phyloP scores from a whole-genome alignment of 2,797 vertebrate genomes.

The Pantherophis alleghaniensis region DNA sequence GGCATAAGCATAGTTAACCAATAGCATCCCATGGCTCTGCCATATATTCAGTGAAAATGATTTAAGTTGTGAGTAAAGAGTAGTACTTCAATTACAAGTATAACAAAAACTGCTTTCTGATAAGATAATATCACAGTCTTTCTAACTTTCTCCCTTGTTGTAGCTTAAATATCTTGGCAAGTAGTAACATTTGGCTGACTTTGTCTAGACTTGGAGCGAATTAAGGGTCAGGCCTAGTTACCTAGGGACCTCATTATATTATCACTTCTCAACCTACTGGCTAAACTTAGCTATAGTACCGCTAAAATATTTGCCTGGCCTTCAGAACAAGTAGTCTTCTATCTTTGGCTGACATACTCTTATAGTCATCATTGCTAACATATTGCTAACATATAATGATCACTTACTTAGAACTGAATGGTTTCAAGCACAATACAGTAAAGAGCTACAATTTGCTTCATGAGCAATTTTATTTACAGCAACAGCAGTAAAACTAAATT shows the following conservation, averaged over 20 bases:
- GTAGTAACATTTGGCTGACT: background rate
- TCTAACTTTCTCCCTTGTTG: background rate
- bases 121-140: background rate
- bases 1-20: background rate
- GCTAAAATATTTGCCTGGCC: conserved; percentile 51
- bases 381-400: conserved; percentile 59
- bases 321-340: conserved; percentile 65
- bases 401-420: conserved; percentile 62
- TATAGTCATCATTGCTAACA: conserved; percentile 26
- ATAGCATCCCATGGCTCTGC: background rate
- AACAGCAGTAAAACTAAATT: conserved; percentile 61
- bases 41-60: background rate
- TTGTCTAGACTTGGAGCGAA: background rate
- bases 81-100: background rate
- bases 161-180: background rate
- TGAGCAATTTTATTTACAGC: conserved; percentile 69
- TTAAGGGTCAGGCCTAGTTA: background rate
- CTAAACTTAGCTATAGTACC: background rate
- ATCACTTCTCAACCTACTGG: background rate
- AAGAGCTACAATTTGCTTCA: conserved; percentile 65
- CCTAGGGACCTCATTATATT: conserved; percentile 37
- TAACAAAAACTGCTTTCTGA: background rate
- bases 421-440: conserved; percentile 58
- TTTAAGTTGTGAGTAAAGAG: background rate
- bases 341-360: conserved; percentile 54